Base-by-base conservation (phyloP, 2,797 vertebrate species). In the Enteromius radiatus region DNA sequence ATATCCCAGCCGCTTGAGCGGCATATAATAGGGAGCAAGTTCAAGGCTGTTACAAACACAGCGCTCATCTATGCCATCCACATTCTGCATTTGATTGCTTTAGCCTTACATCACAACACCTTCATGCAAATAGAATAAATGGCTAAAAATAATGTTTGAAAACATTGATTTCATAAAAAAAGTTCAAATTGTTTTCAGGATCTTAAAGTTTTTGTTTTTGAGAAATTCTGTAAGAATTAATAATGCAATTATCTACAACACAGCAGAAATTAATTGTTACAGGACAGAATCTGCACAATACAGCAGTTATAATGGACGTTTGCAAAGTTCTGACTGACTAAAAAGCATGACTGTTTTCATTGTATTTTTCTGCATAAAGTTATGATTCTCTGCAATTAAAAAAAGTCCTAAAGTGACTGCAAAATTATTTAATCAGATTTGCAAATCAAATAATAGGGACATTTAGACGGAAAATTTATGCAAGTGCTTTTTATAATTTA, bases 41-140 rank as follows among this genome's bases (percentile, higher is more conserved):
- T 87, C 92, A 93, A 94, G 93, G 93, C 92, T 89, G 61, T 87
- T 56, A 85, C 64, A 82, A 90, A 92, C 88, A 85, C 85, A 88
- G 81, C 78, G 70, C 88, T 91, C 89, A 92, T 92, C 89, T 88
- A 86, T 84, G 88, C 86, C 73, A 88, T 87, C 86, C 64, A 67
- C 23, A 54, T 49, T 88, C 86, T 78, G 82, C 85, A 87, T 81
- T 43, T 89, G 65, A 76, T 87, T 86, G 86, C 87, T 84, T 81
- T 45, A 76, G 80, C 68, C 80, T 81, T 63, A 70, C 68, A 59
- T 65, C 17, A 19, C 43, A 73, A 61, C n/a, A 74, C 31, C 47
- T 75, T 43, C 23, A 61, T 19, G 4, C 75, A 77, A 80, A 69
- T 52, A 49, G n/a, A 56, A 56, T 28, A 14, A 65, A 73, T 65